A percentile compares a stretch with the other conserved stretches of the same genome.
Conservation (phyloP, 1,140 invertebrate genomes). For the Campoletis sonorensis region DNA sequence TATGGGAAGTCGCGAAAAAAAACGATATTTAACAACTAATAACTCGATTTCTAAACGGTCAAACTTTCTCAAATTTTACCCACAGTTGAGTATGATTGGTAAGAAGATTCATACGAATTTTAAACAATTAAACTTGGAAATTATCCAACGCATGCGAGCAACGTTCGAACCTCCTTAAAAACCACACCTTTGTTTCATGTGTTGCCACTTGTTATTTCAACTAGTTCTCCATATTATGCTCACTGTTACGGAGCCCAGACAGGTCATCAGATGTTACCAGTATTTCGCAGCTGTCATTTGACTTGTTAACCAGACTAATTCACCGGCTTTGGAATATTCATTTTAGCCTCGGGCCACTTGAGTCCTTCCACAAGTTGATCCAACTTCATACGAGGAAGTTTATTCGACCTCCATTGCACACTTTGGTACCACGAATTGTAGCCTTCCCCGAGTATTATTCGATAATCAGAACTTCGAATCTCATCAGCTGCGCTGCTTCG, state of each 20-base stretch:
- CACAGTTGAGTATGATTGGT: too few species aligned
- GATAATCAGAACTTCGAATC: not conserved
- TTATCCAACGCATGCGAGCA: too few species aligned
- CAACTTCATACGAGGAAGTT: not conserved
- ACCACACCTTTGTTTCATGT: too few species aligned
- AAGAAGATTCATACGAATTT: too few species aligned
- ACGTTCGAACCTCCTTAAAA: too few species aligned
- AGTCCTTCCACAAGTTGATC: not conserved
- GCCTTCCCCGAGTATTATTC: not conserved
- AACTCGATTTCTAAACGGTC: too few species aligned
- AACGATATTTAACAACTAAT: too few species aligned
- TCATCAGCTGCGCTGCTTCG: not conserved
- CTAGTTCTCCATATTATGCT: not conserved
- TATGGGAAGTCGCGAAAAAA: too few species aligned
- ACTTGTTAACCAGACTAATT: conserved; percentile 36
- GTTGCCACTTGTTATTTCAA: not conserved
- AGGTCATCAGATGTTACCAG: conserved; percentile 18
- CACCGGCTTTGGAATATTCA: conserved; percentile 27
- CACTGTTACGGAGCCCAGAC: not conserved
- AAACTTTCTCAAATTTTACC: too few species aligned
- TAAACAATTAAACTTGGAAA: too few species aligned
- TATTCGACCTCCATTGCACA: conserved; percentile 14
- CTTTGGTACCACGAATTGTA: not conserved
- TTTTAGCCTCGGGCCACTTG: conserved; percentile 21
- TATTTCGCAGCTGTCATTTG: conserved; percentile 9